A percentile compares a stretch with the other conserved stretches of the same genome.
Evolutionary conservation across 2,797 vertebrate genomes (phyloP).

Genomic region (Cuculus canorus): DNA sequence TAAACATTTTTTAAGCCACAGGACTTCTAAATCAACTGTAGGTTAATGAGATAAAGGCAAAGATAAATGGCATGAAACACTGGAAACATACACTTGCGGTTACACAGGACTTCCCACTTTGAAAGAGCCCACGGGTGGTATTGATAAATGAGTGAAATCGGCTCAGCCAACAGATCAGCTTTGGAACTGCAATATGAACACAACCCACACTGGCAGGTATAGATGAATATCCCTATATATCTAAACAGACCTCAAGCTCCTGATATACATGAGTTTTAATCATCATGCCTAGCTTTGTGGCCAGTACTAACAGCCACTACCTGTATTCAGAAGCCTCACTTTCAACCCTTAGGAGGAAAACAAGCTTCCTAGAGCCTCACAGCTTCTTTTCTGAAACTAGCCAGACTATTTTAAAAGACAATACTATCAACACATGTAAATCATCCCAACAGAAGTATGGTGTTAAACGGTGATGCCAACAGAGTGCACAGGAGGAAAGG

Average conservation of each 20-base stretch:
- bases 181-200: background rate
- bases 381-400: background rate
- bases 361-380: background rate
- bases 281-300: background rate
- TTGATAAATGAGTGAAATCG: accelerated
- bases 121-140: background rate
- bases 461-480: background rate
- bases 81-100: background rate
- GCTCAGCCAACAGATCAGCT: background rate
- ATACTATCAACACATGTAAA: background rate
- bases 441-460: background rate
- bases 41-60: background rate
- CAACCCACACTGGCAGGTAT: background rate
- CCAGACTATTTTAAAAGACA: background rate
- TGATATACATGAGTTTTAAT: background rate
- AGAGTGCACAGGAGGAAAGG: background rate
- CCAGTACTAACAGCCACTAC: background rate
- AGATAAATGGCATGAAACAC: background rate
- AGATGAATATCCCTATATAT: background rate
- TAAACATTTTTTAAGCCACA: background rate
- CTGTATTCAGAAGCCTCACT: background rate
- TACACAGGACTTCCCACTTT: background rate
- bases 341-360: background rate
- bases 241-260: background rate
- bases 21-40: background rate